phyloP scores from a whole-genome alignment of 2,888 invertebrate species.

The Conops quadrifasciatus region DNA sequence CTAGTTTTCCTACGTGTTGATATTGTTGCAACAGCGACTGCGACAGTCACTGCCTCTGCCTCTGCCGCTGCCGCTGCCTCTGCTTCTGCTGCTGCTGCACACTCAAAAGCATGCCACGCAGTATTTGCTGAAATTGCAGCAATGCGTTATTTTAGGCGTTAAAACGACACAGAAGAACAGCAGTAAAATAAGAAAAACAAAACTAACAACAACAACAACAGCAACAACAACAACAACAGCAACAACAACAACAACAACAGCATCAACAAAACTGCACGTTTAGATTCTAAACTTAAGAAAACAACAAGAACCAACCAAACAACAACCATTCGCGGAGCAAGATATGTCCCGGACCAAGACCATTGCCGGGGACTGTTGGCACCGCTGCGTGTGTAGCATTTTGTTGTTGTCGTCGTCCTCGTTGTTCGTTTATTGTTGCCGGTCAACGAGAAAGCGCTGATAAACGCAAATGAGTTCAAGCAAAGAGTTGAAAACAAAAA shows the following conservation, averaged over 20 bases:
- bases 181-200: slow-evolving; percentile 9
- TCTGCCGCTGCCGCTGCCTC: too few species aligned
- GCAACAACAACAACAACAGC: slow-evolving; percentile 9
- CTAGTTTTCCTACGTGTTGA: too few species aligned
- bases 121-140: slow-evolving; percentile 17
- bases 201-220: slow-evolving; percentile 5
- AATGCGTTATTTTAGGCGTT: slow-evolving; percentile 17
- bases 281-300: too few species aligned
- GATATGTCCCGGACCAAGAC: too few species aligned
- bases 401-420: too few species aligned
- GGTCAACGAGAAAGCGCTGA: neutral
- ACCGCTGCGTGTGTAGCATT: too few species aligned
- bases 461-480: slow-evolving; percentile 24
- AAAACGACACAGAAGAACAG: slow-evolving; percentile 20
- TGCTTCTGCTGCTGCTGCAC: too few species aligned
- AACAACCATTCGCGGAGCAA: too few species aligned
- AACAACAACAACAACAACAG: slow-evolving; percentile 6
- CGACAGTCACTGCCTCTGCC: neutral
- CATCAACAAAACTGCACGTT: too few species aligned
- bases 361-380: too few species aligned
- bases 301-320: too few species aligned
- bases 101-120: slow-evolving; percentile 19
- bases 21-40: slow-evolving; percentile 11
- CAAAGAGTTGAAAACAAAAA: too few species aligned
- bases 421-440: neutral